Conservation (phyloP, 2,888 invertebrate species). For the Nebria salina region DNA sequence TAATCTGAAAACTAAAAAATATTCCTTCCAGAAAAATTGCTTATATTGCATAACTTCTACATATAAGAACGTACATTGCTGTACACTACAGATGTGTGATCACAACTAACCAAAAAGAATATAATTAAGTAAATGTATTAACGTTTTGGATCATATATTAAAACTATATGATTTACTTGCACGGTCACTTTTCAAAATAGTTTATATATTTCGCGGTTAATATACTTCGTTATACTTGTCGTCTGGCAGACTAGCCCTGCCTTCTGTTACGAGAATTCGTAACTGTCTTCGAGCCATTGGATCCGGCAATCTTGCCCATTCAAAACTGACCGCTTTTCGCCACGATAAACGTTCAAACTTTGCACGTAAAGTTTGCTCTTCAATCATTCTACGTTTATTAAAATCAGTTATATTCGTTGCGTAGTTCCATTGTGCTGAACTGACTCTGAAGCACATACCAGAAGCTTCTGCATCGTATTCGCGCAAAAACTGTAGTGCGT, state of each 20-base stretch:
- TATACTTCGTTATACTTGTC: conserved; percentile 77
- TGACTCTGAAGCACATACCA: conserved; percentile 76
- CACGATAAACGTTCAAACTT: conserved; percentile 82
- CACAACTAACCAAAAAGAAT: no score
- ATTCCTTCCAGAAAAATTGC: no score
- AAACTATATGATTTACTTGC: no score
- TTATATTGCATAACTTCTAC: no score
- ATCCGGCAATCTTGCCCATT: conserved; percentile 75
- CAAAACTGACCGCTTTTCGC: conserved; percentile 75
- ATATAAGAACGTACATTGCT: no score
- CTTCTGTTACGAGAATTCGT: conserved; percentile 74
- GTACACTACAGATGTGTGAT: no score
- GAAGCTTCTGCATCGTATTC: conserved; percentile 80
- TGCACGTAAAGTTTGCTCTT: conserved; percentile 74
- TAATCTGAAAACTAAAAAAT: no score
- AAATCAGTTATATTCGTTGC: conserved; percentile 80
- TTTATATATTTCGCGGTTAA: not conserved
- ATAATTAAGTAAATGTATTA: no score
- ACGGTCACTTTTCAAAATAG: no score
- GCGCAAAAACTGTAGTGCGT: conserved; percentile 75
- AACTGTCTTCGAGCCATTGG: conserved; percentile 74
- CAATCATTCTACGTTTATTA: conserved; percentile 76
- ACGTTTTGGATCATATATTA: no score
- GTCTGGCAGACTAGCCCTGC: conserved; percentile 78
- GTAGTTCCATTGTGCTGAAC: conserved; percentile 78